Evolutionary conservation across 92 coral and sea anemone genomes (phyloP).

Genomic region (Umimayanthus kanabou): DNA sequence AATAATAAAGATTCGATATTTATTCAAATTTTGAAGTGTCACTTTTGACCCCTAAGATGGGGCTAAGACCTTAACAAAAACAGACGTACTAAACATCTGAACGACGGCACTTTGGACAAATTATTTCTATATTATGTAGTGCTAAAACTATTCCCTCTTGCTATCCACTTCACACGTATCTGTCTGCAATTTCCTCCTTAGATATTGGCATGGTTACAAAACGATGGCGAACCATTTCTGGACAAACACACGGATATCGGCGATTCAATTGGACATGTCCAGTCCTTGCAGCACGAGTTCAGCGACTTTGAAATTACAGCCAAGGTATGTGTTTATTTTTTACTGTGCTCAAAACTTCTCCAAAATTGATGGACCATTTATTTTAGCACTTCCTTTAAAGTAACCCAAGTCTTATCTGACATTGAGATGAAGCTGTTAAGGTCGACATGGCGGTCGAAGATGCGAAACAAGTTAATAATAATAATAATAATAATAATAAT

Average conservation of each 20-base stretch:
- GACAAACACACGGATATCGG: constrained; percentile 86
- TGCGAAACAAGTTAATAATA: no score
- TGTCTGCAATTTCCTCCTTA: constrained; percentile 10
- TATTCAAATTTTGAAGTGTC: no score
- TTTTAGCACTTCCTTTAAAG: no score
- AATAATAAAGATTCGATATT: no score
- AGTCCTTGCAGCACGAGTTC: constrained; percentile 77
- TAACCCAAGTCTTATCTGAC: no score
- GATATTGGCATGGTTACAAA: constrained; percentile 80
- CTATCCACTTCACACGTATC: not conserved
- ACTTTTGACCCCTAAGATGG: no score
- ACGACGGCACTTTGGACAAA: no score
- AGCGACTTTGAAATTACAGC: constrained; percentile 80
- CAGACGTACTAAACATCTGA: no score
- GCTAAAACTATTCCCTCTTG: not conserved
- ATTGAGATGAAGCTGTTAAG: no score
- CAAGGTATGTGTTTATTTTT: constrained; percentile 61
- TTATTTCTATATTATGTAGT: not conserved
- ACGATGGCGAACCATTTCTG: constrained; percentile 76
- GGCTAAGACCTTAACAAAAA: no score
- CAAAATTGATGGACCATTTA: not conserved
- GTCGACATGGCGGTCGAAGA: no score
- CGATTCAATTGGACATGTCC: constrained; percentile 89
- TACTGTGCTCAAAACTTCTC: not conserved
- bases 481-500: no score